phyloP scores from a whole-genome alignment of 2,888 invertebrate species.

The Atrina japonica region DNA sequence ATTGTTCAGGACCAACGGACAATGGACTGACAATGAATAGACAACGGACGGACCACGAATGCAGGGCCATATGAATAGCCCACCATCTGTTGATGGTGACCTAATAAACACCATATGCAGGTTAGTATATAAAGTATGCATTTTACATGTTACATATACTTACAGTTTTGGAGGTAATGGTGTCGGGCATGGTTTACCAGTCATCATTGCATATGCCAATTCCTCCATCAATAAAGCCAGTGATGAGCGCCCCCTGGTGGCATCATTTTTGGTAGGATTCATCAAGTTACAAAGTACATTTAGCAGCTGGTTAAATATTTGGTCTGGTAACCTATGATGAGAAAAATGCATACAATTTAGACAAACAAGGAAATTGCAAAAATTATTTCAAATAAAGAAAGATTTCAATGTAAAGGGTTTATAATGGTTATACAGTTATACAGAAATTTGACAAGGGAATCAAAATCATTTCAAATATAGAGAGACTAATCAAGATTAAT shows the following conservation, averaged over 20 bases:
- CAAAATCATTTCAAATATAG: too few species aligned
- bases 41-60: too few species aligned
- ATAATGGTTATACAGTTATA: too few species aligned
- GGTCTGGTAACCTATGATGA: constrained; percentile 60
- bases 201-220: constrained; percentile 71
- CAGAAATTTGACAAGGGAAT: too few species aligned
- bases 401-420: background rate
- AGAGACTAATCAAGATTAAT: too few species aligned
- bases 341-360: background rate
- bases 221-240: constrained; percentile 68
- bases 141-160: too few species aligned
- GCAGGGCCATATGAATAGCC: too few species aligned
- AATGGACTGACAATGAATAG: too few species aligned
- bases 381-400: background rate
- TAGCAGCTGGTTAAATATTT: constrained; percentile 57
- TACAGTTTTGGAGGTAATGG: constrained; percentile 57
- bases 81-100: too few species aligned
- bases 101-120: too few species aligned
- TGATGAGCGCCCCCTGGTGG: constrained; percentile 68
- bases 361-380: background rate
- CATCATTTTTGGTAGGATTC: constrained; percentile 66
- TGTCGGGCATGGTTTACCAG: constrained; percentile 57
- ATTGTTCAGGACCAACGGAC: too few species aligned
- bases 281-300: constrained; percentile 73
- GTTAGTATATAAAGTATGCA: too few species aligned